phyloP scores from a whole-genome alignment of 1,140 invertebrate species.

The Bombus superbus region DNA sequence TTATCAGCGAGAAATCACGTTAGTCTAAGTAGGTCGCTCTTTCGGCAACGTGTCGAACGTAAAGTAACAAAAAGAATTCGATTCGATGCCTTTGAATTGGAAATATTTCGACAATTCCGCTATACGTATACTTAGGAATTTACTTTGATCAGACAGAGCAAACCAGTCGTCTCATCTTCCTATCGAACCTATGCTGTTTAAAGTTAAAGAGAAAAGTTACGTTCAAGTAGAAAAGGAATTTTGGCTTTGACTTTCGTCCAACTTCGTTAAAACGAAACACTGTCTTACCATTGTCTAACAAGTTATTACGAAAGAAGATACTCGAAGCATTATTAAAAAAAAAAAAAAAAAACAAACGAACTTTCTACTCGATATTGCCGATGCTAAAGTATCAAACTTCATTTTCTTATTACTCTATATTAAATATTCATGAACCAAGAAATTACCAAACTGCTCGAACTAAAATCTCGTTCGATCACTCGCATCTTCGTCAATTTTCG shows the following conservation, averaged over 20 bases:
- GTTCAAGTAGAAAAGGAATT: not conserved
- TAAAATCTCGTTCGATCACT: too few relatives aligned
- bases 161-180: not conserved
- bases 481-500: too few relatives aligned
- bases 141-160: not conserved
- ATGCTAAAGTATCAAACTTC: too few relatives aligned
- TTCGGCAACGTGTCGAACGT: too few relatives aligned
- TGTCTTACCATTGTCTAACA: not conserved
- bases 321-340: not conserved
- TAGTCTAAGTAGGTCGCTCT: too few relatives aligned
- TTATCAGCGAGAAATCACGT: too few relatives aligned
- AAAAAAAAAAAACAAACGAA: not conserved
- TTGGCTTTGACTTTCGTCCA: not conserved
- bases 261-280: not conserved
- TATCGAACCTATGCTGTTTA: not conserved
- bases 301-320: not conserved
- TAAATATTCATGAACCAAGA: too few relatives aligned
- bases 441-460: too few relatives aligned
- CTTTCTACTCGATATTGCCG: not conserved
- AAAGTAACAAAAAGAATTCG: not conserved
- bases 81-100: not conserved
- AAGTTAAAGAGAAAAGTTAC: not conserved
- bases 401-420: too few relatives aligned
- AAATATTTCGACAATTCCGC: not conserved
- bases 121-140: not conserved